phyloP scores from a whole-genome alignment of 2,888 invertebrate species.

The Dryocosmus kuriphilus region DNA sequence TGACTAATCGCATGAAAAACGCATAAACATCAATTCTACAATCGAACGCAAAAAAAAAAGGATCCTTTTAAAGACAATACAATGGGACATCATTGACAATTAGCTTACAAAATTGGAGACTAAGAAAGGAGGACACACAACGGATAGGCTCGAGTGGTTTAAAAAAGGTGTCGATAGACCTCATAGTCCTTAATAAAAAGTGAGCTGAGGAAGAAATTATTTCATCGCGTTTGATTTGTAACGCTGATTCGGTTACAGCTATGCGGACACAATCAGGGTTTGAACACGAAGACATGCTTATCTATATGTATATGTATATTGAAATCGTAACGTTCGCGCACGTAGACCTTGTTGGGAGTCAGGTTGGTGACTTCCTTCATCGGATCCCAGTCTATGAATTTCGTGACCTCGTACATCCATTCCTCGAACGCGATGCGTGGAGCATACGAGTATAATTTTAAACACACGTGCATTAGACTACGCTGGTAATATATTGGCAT shows the following conservation, averaged over 20 bases:
- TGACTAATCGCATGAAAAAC: background rate
- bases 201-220: background rate
- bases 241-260: conserved; percentile 27
- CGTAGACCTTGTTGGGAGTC: conserved; percentile 39
- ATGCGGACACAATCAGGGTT: conserved; percentile 27
- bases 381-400: conserved; percentile 56
- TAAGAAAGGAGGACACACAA: background rate
- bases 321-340: conserved; percentile 23
- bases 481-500: conserved; percentile 8
- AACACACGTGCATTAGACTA: conserved; percentile 25
- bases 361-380: conserved; percentile 41
- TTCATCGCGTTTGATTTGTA: conserved; percentile 8
- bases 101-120: background rate
- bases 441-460: conserved; percentile 50
- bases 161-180: conserved; percentile 11
- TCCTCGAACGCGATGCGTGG: conserved; percentile 56
- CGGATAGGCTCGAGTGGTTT: background rate
- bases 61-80: background rate
- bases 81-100: background rate
- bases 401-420: conserved; percentile 62
- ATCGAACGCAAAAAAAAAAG: background rate
- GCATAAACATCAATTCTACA: background rate
- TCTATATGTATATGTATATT: conserved; percentile 16
- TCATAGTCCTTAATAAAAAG: background rate
- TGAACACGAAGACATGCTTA: background rate